A percentile compares a stretch with the other conserved stretches of the same genome.
Evolutionary conservation across 23 tunicate species (phyloP).

Genomic region (Ciona savignyi): DNA sequence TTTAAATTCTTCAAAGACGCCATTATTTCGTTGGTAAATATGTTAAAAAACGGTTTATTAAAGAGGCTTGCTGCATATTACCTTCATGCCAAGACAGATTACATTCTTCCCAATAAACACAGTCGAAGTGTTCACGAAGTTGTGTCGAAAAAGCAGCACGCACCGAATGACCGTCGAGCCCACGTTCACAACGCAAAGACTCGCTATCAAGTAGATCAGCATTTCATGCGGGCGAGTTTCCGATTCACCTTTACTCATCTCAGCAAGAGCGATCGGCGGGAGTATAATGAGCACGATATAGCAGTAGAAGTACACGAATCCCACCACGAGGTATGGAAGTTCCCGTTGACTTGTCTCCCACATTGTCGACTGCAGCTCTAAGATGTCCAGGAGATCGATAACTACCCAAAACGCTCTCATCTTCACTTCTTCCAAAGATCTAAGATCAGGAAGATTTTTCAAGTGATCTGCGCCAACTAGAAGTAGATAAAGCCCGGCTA

Average conservation of each 20-base stretch:
- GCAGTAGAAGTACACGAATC: slow-evolving; percentile 58
- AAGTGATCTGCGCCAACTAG: slow-evolving; percentile 83
- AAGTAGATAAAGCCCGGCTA: slow-evolving; percentile 53
- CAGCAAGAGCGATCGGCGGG: slow-evolving; percentile 73
- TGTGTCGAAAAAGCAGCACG: slow-evolving; percentile 31
- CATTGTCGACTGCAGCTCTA: slow-evolving; percentile 69
- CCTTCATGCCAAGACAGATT: slow-evolving; percentile 71
- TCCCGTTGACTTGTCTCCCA: slow-evolving; percentile 55
- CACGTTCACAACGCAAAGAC: slow-evolving; percentile 52
- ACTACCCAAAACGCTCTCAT: slow-evolving; percentile 89
- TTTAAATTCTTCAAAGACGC: too few relatives aligned
- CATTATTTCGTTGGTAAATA: too few relatives aligned
- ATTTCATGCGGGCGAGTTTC: slow-evolving; percentile 54
- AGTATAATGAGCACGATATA: slow-evolving; percentile 55
- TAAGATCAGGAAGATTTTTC: slow-evolving; percentile 17
- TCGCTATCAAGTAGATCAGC: slow-evolving; percentile 52
- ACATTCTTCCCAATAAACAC: slow-evolving; percentile 71
- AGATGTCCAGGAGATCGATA: slow-evolving; percentile 65
- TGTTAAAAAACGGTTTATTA: too few relatives aligned
- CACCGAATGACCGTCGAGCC: slow-evolving; percentile 42
- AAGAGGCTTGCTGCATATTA: background rate
- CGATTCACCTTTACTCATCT: slow-evolving; percentile 56
- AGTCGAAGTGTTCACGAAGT: slow-evolving; percentile 30
- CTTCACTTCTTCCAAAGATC: slow-evolving; percentile 75
- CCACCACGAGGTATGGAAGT: slow-evolving; percentile 40